These are phyloP conservation scores for Mormoops blainvillei DNA, from an alignment of 2,113 vertebrate species.

Conservation along the genomic window DNA sequence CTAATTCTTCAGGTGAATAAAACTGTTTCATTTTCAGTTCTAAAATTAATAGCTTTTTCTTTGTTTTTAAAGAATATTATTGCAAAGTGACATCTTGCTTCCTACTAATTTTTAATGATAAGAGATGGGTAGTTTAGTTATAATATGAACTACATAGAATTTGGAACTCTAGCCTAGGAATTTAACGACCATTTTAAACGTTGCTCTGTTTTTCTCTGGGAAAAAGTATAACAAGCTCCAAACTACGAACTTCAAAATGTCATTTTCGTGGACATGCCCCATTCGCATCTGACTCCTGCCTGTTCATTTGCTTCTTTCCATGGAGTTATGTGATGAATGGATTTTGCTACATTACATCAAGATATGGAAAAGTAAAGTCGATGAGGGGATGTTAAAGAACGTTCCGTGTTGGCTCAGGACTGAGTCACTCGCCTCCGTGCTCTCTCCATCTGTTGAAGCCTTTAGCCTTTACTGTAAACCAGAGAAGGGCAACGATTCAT, in stretches of 20 bases:
- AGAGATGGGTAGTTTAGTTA: not conserved
- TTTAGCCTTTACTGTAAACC: not conserved
- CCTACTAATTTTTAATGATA: not conserved
- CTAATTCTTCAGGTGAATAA: not conserved
- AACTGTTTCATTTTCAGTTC: not conserved
- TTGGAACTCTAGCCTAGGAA: constrained; percentile 15
- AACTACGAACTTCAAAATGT: constrained; percentile 38
- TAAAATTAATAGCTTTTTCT: not conserved
- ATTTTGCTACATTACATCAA: not conserved
- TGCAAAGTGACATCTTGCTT: not conserved
- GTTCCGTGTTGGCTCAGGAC: not conserved
- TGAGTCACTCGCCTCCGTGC: not conserved
- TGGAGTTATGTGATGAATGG: not conserved
- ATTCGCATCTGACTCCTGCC: not conserved
- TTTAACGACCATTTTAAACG: not conserved
- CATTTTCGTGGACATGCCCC: not conserved
- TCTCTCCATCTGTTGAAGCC: not conserved
- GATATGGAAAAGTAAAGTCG: not conserved
- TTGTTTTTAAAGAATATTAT: not conserved
- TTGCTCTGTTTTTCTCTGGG: not conserved
- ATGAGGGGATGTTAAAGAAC: not conserved
- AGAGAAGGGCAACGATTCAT: not conserved
- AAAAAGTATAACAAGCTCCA: not conserved
- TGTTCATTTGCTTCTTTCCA: not conserved
- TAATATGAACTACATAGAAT: constrained; percentile 7